phyloP scores from a whole-genome alignment of 2,888 invertebrate species.

The Meghimatium bilineatum region DNA sequence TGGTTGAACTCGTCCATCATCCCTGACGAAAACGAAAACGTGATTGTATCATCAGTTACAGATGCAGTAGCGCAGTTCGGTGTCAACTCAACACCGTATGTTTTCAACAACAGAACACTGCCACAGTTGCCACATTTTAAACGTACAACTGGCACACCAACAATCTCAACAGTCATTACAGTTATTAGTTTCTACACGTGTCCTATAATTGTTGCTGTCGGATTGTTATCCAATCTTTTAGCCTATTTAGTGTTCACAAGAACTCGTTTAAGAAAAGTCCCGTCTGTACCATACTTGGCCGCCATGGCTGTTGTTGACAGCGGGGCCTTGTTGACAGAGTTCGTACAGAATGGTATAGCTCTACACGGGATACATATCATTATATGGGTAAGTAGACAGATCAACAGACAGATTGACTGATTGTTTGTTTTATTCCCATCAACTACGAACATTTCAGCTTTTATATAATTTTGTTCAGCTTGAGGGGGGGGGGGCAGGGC shows the following conservation, averaged over 20 bases:
- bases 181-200: conserved; percentile 81
- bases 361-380: conserved; percentile 37
- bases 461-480: too few species aligned
- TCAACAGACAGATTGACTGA: too few species aligned
- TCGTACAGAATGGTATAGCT: conserved; percentile 70
- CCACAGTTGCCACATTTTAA: not conserved
- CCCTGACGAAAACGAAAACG: not conserved
- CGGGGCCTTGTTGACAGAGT: conserved; percentile 83
- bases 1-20: conserved; percentile 2
- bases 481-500: too few species aligned
- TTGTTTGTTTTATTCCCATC: too few species aligned
- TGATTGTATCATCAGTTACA: too few species aligned
- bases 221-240: conserved; percentile 86
- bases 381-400: conserved; percentile 22
- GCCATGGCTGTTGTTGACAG: conserved; percentile 88
- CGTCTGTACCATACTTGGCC: conserved; percentile 87
- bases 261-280: conserved; percentile 85
- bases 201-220: conserved; percentile 84
- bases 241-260: conserved; percentile 86
- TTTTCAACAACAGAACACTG: conserved; percentile 8
- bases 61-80: not conserved
- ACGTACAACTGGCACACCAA: not conserved
- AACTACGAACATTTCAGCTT: too few species aligned
- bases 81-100: conserved; percentile 3
- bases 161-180: not conserved